Evolutionary conservation across 2,888 invertebrate species (phyloP), one percentile per base, ranked within the genome.

Genomic region (Coleophora deauratella): DNA sequence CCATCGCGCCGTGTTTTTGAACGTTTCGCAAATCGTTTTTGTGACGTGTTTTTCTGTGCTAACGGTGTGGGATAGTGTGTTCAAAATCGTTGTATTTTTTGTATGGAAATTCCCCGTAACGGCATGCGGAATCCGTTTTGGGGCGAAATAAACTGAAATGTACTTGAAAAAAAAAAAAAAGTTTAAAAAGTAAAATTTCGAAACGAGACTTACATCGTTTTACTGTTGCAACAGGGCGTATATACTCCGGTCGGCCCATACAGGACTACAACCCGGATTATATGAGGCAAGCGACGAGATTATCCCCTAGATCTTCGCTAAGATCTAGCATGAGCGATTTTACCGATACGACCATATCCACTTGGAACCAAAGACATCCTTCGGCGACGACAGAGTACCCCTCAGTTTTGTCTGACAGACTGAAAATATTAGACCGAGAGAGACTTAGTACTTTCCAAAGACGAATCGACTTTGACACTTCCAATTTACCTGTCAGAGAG

Each of bases 71-170:
- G 66, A 66, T 49, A 57, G 54, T 57, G 51, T 49, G 40, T 27
- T 37, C 43, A 14, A 28, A 12, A 34, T 14, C 45, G 40, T 11
- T 8, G 28, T 10, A 28, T 28, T 8, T 10, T 31, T 31, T 31
- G 49, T 53, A 21, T 55, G 37, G 42, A 41, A 30, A 54, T 54
- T 54, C 58, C 56, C 61, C 46, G 41, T 68, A 62, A 67, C 63
- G 65, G 71, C 76, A 74, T 75, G 76, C 60, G 46, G 41, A 43
- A 43, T 57, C 62, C 54, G 60, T 21, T 59, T 67, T 59, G 66
- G 65, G 54, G 66, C 54, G 54, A 76, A 79, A 82, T 82, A 79
- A 85, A 85, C 85, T 85, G 85, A 85, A 85, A 84, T 85, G 82
- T 80, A 78, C 54, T n/a, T 53, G 59, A 53, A 57, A 57, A 50